These are phyloP conservation scores for Oxyruncus cristatus DNA, from an alignment of 2,113 vertebrate genomes.

Conservation along the genomic window DNA sequence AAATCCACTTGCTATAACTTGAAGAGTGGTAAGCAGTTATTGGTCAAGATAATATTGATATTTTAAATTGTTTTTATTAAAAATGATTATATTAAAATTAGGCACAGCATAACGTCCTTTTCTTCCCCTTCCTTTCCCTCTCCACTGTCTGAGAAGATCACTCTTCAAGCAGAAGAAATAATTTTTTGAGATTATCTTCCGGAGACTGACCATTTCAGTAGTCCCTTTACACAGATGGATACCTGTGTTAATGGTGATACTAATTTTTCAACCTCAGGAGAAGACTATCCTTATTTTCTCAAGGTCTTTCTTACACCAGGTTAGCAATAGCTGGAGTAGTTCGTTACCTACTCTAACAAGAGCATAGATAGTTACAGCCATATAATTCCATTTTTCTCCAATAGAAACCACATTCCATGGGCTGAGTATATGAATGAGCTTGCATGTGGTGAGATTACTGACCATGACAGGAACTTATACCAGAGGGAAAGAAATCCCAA, in stretches of 20 bases:
- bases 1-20: not conserved
- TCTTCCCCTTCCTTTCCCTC: not conserved
- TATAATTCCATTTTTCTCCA: not conserved
- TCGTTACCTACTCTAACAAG: not conserved
- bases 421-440: not conserved
- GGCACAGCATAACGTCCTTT: not conserved
- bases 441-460: not conserved
- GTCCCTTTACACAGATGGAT: not conserved
- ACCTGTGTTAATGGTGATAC: not conserved
- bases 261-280: not conserved
- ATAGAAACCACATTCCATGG: not conserved
- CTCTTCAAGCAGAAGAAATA: not conserved
- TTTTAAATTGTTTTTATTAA: not conserved
- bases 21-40: not conserved
- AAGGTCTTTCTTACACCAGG: not conserved
- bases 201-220: not conserved
- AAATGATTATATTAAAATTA: not conserved
- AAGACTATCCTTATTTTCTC: not conserved
- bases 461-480: not conserved
- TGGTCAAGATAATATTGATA: not conserved
- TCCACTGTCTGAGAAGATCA: not conserved
- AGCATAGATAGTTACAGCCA: accelerated
- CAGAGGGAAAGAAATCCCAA: not conserved
- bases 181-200: not conserved
- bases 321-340: not conserved